Conservation (phyloP, 2,113 vertebrate species). For the Ptilonorhynchus violaceus region DNA sequence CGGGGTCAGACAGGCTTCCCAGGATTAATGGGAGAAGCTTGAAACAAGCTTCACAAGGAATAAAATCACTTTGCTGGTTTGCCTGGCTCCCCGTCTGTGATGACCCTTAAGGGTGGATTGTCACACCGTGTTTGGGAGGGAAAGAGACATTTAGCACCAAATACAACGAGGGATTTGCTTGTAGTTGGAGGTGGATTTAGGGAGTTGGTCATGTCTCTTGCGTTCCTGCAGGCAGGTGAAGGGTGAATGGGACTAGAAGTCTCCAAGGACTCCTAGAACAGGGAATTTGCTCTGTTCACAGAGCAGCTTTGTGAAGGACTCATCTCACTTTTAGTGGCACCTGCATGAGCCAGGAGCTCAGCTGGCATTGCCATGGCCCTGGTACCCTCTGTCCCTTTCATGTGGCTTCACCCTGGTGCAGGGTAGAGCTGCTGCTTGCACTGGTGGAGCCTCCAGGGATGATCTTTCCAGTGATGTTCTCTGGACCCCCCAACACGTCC, state of each 20-base stretch:
- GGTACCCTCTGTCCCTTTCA: neutral
- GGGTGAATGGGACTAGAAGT: neutral
- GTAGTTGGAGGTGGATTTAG: accelerated
- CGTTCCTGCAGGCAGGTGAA: neutral
- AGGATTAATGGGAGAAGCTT: neutral
- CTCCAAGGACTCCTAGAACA: neutral
- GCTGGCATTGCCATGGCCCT: neutral
- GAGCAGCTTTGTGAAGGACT: neutral
- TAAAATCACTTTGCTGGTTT: neutral
- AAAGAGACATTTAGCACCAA: neutral
- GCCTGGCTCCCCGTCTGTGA: neutral
- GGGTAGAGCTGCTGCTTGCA: neutral
- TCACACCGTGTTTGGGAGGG: neutral
- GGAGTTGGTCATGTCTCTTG: neutral
- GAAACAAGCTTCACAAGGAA: neutral
- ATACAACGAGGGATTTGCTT: neutral
- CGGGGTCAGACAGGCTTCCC: neutral
- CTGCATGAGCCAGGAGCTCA: neutral
- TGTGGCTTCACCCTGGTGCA: neutral
- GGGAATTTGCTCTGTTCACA: neutral
- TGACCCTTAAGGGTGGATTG: neutral
- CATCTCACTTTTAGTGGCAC: neutral
- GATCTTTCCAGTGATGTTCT: neutral
- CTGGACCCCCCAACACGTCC: neutral
- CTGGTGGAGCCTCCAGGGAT: neutral